These are phyloP conservation scores for Formica aserva DNA, from an alignment of 2,888 invertebrate genomes.

Conservation along the genomic window DNA sequence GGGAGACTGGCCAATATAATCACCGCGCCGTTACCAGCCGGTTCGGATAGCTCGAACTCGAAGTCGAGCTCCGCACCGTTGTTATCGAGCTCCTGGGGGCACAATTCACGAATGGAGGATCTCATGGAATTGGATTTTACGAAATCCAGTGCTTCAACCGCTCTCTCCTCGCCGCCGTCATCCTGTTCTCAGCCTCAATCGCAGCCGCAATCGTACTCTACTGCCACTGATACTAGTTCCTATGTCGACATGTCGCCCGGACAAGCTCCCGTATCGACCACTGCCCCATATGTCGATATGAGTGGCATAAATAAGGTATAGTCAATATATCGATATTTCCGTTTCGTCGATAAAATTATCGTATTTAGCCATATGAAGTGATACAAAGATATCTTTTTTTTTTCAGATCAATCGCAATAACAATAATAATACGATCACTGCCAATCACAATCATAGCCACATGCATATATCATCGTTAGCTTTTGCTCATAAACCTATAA, in stretches of 20 bases:
- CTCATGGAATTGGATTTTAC: conserved; percentile 94
- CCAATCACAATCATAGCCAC: conserved; percentile 84
- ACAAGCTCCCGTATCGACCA: conserved; percentile 81
- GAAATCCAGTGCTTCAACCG: conserved; percentile 81
- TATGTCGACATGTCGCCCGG: conserved; percentile 87
- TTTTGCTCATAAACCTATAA: conserved; percentile 81
- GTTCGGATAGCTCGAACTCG: conserved; percentile 79
- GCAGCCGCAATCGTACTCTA: conserved; percentile 82
- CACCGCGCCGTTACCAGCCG: conserved; percentile 79
- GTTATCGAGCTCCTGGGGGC: conserved; percentile 87
- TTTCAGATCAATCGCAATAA: conserved; percentile 84
- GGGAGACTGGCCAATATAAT: conserved; percentile 80
- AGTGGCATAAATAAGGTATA: conserved; percentile 83
- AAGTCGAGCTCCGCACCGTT: conserved; percentile 91
- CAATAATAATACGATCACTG: conserved; percentile 84
- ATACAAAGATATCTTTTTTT: conserved; percentile 19
- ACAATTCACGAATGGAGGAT: conserved; percentile 89
- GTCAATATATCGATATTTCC: background rate
- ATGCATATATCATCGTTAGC: conserved; percentile 76
- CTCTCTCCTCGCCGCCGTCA: conserved; percentile 79
- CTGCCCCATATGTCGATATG: conserved; percentile 85
- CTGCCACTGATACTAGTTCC: conserved; percentile 85
- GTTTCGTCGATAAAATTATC: background rate
- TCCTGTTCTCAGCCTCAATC: conserved; percentile 81
- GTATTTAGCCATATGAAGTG: background rate